Percentiles rank a stretch among this genome's conserved stretches.
These are phyloP conservation scores for Lymantria monacha DNA, from an alignment of 2,888 invertebrate species.

Conservation along the genomic window DNA sequence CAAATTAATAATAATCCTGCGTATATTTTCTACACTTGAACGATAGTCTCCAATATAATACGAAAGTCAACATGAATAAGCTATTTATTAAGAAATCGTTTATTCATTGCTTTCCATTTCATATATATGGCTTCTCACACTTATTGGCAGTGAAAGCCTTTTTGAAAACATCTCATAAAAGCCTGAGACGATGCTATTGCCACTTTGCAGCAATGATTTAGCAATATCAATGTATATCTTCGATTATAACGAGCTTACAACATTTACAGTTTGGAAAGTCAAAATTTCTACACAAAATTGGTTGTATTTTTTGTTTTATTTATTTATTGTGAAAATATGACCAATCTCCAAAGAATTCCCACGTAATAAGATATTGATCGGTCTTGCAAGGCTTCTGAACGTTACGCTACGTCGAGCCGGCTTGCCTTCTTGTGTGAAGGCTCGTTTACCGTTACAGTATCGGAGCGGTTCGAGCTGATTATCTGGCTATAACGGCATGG, in stretches of 20 bases:
- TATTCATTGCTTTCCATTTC: slow-evolving; percentile 35
- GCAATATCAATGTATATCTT: slow-evolving; percentile 34
- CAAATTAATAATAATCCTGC: too few species aligned
- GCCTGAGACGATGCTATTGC: slow-evolving; percentile 24
- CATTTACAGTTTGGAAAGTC: slow-evolving; percentile 42
- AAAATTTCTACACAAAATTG: slow-evolving; percentile 15
- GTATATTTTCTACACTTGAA: too few species aligned
- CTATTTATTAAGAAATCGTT: slow-evolving; percentile 17
- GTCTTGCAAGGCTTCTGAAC: slow-evolving; percentile 67
- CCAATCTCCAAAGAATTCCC: slow-evolving; percentile 41
- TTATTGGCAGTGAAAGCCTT: slow-evolving; percentile 40
- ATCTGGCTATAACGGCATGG: slow-evolving; percentile 67
- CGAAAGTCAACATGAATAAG: slow-evolving; percentile 16
- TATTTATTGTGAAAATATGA: slow-evolving; percentile 30
- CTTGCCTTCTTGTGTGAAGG: slow-evolving; percentile 47
- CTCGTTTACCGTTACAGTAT: slow-evolving; percentile 59
- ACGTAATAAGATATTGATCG: slow-evolving; percentile 70
- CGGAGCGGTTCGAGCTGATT: slow-evolving; percentile 49
- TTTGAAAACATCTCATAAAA: slow-evolving; percentile 20
- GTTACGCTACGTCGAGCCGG: slow-evolving; percentile 54
- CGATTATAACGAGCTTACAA: slow-evolving; percentile 30
- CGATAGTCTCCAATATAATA: neutral
- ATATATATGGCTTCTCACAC: slow-evolving; percentile 16
- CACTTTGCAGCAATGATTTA: slow-evolving; percentile 41
- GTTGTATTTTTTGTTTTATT: slow-evolving; percentile 13